phyloP scores from a whole-genome alignment of 2,797 vertebrate species.

The Tarsius wallacei region DNA sequence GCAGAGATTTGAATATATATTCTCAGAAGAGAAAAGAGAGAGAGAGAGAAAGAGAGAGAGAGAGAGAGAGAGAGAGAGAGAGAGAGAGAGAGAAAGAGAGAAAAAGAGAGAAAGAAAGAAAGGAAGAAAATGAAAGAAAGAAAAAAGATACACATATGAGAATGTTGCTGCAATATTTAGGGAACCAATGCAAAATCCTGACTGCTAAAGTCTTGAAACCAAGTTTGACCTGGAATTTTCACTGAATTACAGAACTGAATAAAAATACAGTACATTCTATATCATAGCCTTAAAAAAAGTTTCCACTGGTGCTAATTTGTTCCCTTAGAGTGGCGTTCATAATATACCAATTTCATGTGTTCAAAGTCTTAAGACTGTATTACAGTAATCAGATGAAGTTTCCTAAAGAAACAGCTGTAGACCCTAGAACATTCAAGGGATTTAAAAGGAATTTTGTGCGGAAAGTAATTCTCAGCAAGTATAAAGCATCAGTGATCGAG shows the following conservation, averaged over 20 bases:
- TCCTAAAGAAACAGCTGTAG: conserved; percentile 40
- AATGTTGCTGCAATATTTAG: not conserved
- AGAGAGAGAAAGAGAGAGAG: not conserved
- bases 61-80: not conserved
- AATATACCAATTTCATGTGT: conserved; percentile 44
- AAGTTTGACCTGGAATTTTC: conserved; percentile 48
- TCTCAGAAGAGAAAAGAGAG: not conserved
- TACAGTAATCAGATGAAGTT: not conserved
- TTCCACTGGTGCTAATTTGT: conserved; percentile 31
- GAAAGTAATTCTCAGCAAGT: conserved; percentile 46
- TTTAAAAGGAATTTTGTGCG: conserved; percentile 53
- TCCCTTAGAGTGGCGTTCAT: not conserved
- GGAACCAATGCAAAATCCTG: not conserved
- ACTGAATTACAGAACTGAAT: conserved; percentile 57
- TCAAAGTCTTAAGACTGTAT: conserved; percentile 47
- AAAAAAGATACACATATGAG: not conserved
- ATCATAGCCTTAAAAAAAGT: conserved; percentile 24
- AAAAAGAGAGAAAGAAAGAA: not conserved
- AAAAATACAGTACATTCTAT: conserved; percentile 34
- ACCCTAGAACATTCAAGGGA: conserved; percentile 25
- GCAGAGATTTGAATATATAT: not conserved
- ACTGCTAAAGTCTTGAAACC: not conserved
- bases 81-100: no score
- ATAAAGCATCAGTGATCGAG: conserved; percentile 51
- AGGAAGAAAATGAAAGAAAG: not conserved